These are phyloP conservation scores for Parascotia fuliginaria DNA, from an alignment of 2,888 invertebrate species.

Conservation along the genomic window DNA sequence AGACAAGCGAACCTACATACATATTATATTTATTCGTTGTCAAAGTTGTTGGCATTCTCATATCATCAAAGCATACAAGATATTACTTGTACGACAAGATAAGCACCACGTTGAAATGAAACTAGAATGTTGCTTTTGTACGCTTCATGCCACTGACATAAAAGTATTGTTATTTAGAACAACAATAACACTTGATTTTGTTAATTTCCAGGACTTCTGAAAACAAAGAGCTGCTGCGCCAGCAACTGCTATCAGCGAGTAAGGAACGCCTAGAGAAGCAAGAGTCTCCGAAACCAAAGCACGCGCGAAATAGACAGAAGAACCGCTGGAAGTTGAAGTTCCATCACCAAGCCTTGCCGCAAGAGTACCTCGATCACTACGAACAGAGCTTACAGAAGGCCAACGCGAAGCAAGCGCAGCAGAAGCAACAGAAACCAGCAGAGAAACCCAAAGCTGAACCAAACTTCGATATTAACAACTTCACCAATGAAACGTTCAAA, in stretches of 20 bases:
- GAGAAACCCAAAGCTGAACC: slow-evolving; percentile 73
- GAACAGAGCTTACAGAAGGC: slow-evolving; percentile 88
- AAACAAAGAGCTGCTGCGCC: slow-evolving; percentile 77
- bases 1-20: no score
- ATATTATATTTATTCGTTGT: no score
- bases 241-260: slow-evolving; percentile 74
- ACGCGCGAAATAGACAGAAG: slow-evolving; percentile 83
- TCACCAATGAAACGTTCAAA: slow-evolving; percentile 88
- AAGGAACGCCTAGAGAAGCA: slow-evolving; percentile 70
- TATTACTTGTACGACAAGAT: no score
- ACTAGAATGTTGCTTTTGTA: no score
- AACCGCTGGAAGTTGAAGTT: slow-evolving; percentile 91
- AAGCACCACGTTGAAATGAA: no score
- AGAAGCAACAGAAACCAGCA: slow-evolving; percentile 58
- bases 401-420: slow-evolving; percentile 62
- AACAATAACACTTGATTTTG: not conserved
- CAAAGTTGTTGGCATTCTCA: no score
- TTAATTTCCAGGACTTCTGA: slow-evolving; percentile 69
- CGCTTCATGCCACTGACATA: no score
- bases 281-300: slow-evolving; percentile 68
- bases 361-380: slow-evolving; percentile 92
- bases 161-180: no score
- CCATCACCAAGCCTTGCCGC: slow-evolving; percentile 92
- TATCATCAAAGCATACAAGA: no score
- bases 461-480: slow-evolving; percentile 68